A percentile compares a stretch with the other conserved stretches of the same genome.
These are phyloP conservation scores for Anoplolepis gracilipes DNA, from an alignment of 1,140 invertebrate species.

Conservation along the genomic window DNA sequence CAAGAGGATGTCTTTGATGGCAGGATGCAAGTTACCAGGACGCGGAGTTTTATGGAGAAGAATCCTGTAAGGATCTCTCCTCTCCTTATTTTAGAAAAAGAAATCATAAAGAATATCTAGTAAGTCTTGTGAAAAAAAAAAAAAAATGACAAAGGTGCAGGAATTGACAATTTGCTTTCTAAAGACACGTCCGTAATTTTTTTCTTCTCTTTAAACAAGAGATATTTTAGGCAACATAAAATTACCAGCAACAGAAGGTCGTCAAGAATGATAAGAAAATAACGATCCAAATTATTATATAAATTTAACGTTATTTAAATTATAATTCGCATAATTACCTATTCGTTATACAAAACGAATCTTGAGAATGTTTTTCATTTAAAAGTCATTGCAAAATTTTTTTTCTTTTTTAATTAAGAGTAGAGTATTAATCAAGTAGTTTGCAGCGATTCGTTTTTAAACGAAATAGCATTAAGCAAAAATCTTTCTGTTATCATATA, in stretches of 20 bases:
- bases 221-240: not conserved
- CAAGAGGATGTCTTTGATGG: slow-evolving; percentile 51
- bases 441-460: not conserved
- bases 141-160: not conserved
- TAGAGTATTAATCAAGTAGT: not conserved
- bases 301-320: too few species aligned
- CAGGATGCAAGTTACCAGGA: slow-evolving; percentile 68
- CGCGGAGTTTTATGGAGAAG: slow-evolving; percentile 74
- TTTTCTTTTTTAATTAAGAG: too few species aligned
- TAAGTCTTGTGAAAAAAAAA: not conserved
- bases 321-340: too few species aligned
- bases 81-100: not conserved
- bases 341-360: not conserved
- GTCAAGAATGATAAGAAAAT: not conserved
- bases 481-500: not conserved
- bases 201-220: not conserved
- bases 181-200: not conserved
- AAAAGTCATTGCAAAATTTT: not conserved
- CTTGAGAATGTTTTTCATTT: not conserved
- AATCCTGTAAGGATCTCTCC: slow-evolving; percentile 72
- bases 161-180: not conserved
- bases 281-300: too few species aligned
- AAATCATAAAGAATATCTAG: not conserved
- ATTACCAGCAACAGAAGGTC: too few species aligned
- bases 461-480: too few species aligned